phyloP scores from a whole-genome alignment of 1,140 invertebrate genomes.

The Euura lappo region DNA sequence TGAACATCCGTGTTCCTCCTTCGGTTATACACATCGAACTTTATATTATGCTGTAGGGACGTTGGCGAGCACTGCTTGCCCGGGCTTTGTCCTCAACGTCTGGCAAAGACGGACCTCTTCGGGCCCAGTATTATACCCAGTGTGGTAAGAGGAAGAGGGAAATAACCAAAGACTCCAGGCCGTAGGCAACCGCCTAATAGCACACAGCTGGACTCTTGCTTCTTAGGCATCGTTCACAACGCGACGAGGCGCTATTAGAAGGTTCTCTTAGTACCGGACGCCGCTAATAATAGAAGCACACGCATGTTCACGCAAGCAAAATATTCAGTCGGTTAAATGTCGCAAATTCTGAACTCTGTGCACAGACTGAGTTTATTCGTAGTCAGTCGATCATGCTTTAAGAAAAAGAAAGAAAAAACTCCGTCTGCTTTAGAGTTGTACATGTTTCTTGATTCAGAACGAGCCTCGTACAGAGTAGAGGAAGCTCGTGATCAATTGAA shows the following conservation, averaged over 20 bases:
- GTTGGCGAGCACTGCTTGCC: background rate
- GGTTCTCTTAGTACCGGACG: background rate
- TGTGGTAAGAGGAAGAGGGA: background rate
- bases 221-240: background rate
- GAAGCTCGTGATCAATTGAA: constrained; percentile 23
- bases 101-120: background rate
- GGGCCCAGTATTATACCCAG: too few relatives aligned
- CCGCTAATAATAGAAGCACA: background rate
- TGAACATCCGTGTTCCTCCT: background rate
- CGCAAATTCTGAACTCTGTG: background rate
- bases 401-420: constrained; percentile 8
- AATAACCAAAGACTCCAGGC: background rate
- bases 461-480: constrained; percentile 6
- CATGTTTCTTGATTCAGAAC: constrained; percentile 9
- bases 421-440: background rate
- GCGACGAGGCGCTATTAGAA: background rate
- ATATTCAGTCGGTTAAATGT: background rate
- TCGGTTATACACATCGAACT: background rate
- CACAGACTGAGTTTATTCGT: background rate
- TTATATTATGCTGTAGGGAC: too few relatives aligned
- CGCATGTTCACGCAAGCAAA: background rate
- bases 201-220: background rate
- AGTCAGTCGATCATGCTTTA: background rate
- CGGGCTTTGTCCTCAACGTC: background rate
- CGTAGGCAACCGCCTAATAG: background rate